Conservation (phyloP, 2,888 invertebrate species). For the Adela reaumurella region DNA sequence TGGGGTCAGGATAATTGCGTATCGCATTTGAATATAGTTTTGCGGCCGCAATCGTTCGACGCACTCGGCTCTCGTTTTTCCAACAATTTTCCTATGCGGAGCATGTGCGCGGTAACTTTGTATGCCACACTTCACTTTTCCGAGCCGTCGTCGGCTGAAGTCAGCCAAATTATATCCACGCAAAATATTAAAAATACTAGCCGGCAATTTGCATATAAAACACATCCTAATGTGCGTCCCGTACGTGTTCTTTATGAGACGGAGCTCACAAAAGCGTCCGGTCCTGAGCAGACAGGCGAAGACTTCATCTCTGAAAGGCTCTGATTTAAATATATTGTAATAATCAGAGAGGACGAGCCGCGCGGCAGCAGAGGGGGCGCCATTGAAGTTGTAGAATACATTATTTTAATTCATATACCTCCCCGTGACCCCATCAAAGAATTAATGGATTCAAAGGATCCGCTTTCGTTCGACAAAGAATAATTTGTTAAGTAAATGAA, state of each 20-base stretch:
- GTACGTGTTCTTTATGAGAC: slow-evolving; percentile 52
- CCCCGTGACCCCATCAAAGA: slow-evolving; percentile 51
- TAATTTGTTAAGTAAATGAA: slow-evolving; percentile 58
- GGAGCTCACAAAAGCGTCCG: slow-evolving; percentile 34
- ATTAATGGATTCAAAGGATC: slow-evolving; percentile 56
- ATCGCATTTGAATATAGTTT: not conserved
- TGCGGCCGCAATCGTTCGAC: no score
- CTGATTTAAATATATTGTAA: slow-evolving; percentile 56
- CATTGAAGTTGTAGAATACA: slow-evolving; percentile 54
- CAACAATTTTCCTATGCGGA: no score
- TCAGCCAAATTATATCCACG: not conserved
- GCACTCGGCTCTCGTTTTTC: no score
- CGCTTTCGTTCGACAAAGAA: slow-evolving; percentile 55
- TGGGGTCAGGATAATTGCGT: not conserved
- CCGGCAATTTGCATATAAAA: slow-evolving; percentile 56
- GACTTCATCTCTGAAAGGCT: slow-evolving; percentile 51
- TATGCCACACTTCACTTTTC: no score
- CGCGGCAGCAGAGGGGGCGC: slow-evolving; percentile 31
- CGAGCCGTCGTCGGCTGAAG: not conserved
- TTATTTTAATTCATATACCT: slow-evolving; percentile 55
- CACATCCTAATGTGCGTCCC: slow-evolving; percentile 43
- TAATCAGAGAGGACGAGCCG: slow-evolving; percentile 39
- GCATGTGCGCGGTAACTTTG: no score
- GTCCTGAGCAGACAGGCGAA: slow-evolving; percentile 3
- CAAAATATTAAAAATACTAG: slow-evolving; percentile 35